Conservation (phyloP, 2,797 vertebrate species). For the Alcedo quadribrachys region DNA sequence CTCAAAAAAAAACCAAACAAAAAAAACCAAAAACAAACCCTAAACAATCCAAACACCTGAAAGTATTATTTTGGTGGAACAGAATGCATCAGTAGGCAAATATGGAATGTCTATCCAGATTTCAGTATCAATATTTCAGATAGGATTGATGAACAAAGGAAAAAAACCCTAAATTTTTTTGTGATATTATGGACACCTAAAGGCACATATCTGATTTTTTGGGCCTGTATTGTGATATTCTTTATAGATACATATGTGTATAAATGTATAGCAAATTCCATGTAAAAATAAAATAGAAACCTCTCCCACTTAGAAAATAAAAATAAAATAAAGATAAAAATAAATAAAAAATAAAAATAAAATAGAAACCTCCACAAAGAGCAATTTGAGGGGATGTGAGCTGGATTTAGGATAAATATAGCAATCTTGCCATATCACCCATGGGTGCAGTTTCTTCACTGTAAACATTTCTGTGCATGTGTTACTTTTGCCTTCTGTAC, state of each 20-base stretch:
- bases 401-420: background rate
- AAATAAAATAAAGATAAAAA: no score
- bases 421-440: background rate
- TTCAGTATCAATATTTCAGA: background rate
- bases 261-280: background rate
- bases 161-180: background rate
- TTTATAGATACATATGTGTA: background rate
- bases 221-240: background rate
- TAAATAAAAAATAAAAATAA: no score
- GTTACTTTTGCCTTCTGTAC: background rate
- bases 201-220: background rate
- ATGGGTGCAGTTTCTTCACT: background rate
- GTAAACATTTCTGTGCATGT: background rate
- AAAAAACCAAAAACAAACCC: no score
- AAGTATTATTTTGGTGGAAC: background rate
- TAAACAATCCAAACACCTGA: background rate
- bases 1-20: background rate
- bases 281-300: background rate
- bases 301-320: background rate
- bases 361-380: background rate
- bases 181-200: background rate
- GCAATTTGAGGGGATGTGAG: background rate
- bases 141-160: background rate
- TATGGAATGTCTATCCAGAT: background rate
- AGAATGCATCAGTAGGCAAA: background rate